Percentiles rank a stretch among this genome's conserved stretches.
Evolutionary conservation across 2,797 vertebrate species (phyloP).

Genomic region (Catamblyrhynchus diadema): DNA sequence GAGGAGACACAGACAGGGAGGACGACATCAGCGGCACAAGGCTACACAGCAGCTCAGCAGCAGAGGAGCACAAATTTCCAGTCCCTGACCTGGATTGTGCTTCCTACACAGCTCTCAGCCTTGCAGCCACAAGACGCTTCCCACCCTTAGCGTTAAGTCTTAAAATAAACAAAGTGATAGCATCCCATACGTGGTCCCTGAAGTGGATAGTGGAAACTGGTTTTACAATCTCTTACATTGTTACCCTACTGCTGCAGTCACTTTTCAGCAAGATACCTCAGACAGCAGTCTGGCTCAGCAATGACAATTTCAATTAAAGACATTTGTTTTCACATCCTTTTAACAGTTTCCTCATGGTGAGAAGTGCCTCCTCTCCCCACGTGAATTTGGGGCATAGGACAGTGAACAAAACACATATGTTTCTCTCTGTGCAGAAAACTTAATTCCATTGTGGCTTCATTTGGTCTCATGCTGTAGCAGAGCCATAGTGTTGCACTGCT

Average conservation of each 20-base stretch:
- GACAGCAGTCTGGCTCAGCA: constrained; percentile 41
- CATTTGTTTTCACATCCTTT: constrained; percentile 56
- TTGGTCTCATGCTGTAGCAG: fast-evolving
- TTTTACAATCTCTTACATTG: constrained; percentile 25
- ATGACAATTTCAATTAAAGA: constrained; percentile 64
- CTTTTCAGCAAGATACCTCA: constrained; percentile 48
- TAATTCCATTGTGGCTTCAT: not conserved
- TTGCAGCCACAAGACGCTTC: not conserved
- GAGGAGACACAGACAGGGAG: not conserved
- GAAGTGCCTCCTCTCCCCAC: constrained; percentile 2
- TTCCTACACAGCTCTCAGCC: not conserved
- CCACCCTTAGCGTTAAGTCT: not conserved
- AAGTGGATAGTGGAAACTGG: not conserved
- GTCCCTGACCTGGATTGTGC: not conserved
- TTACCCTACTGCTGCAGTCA: constrained; percentile 55
- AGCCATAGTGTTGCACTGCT: not conserved
- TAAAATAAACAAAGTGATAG: constrained; percentile 20
- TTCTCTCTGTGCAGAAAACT: not conserved
- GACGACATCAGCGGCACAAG: not conserved
- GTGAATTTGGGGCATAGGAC: not conserved
- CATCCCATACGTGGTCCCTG: constrained; percentile 24
- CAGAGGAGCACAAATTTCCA: fast-evolving
- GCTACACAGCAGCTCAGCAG: not conserved
- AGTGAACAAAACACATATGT: not conserved
- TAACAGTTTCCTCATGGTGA: constrained; percentile 48